Base-by-base conservation (phyloP, 2,797 vertebrate genomes). In the Aphelocoma californica region DNA sequence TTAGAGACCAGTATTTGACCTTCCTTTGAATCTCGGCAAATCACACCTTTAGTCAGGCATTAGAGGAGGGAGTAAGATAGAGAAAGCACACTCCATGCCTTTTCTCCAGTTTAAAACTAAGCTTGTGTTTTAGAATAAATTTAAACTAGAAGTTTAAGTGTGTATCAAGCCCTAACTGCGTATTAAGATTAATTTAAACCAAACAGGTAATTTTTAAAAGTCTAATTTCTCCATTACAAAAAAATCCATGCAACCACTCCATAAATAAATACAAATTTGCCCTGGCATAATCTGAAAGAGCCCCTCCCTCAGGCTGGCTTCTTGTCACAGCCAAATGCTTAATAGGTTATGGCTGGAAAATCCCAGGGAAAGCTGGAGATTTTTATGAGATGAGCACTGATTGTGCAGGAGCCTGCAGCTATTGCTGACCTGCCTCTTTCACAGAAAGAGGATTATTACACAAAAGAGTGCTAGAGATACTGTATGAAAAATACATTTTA, bases 401-500 rank as follows among this genome's bases (percentile, higher is more conserved):
- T 96, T 97, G 78, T 91, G 65, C 86, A 93, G 92, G 74, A 96
- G 81, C 91, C 92, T 86, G 82, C 92, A 97, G 96, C 92, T 95
- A 94, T 72, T 95, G 86, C 91, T 97, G 94, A 98, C 97, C 90
- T 96, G 93, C 94, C 96, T 97, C 81, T 97, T 92, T 92, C 93
- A 97, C 66, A 82, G 86, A 97, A 96, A 96, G 85, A 95, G 72
- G 88, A 96, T 97, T 97, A 95, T 97, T 97, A 93, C 82, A 95
- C 96, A 97, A 97, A 95, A 95, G 88, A 96, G 67, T 90, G 77
- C 65, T 81, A 94, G 88, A 90, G 81, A 96, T 81, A 89, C 32
- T 92, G 53, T 66, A 91, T 94, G 90, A 96, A 96, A 96, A 97
- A 82, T 94, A 81, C 84, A 96, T 97, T 97, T 97, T 97, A 97